A percentile compares a stretch with the other conserved stretches of the same genome.
phyloP scores from a whole-genome alignment of 2,113 vertebrate species.

The Pedetes capensis region DNA sequence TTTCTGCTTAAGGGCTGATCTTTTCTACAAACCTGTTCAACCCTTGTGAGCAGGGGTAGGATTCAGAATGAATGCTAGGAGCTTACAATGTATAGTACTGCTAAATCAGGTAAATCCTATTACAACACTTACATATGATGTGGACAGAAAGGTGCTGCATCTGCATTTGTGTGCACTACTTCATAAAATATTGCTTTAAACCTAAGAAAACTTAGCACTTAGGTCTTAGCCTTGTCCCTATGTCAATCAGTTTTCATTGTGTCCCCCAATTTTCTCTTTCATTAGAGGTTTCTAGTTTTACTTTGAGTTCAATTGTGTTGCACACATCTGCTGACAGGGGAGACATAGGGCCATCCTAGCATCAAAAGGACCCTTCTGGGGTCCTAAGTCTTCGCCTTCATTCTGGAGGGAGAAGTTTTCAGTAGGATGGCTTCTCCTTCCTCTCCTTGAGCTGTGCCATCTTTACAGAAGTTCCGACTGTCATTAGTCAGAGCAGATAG shows the following conservation, averaged over 20 bases:
- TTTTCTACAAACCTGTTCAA: not conserved
- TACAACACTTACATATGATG: conserved; percentile 5
- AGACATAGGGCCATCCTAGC: too few relatives aligned
- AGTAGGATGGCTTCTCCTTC: not conserved
- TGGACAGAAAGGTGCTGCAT: not conserved
- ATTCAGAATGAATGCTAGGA: conserved; percentile 41
- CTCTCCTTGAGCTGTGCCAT: not conserved
- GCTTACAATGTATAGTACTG: not conserved
- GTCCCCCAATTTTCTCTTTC: not conserved
- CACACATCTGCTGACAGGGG: not conserved
- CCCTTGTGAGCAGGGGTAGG: not conserved
- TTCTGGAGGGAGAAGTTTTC: not conserved
- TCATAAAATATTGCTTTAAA: not conserved
- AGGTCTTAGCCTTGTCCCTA: not conserved
- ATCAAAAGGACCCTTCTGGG: not conserved
- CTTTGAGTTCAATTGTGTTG: not conserved
- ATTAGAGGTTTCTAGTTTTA: not conserved
- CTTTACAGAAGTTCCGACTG: too few relatives aligned
- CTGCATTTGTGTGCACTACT: not conserved
- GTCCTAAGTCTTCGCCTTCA: not conserved
- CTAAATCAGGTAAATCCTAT: conserved; percentile 38
- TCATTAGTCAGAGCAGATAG: not conserved
- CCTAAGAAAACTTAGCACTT: not conserved
- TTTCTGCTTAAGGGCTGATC: not conserved
- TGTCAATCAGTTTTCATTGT: not conserved